phyloP scores from a whole-genome alignment of 2,888 invertebrate genomes.

The Cataglyphis altisquamis region DNA sequence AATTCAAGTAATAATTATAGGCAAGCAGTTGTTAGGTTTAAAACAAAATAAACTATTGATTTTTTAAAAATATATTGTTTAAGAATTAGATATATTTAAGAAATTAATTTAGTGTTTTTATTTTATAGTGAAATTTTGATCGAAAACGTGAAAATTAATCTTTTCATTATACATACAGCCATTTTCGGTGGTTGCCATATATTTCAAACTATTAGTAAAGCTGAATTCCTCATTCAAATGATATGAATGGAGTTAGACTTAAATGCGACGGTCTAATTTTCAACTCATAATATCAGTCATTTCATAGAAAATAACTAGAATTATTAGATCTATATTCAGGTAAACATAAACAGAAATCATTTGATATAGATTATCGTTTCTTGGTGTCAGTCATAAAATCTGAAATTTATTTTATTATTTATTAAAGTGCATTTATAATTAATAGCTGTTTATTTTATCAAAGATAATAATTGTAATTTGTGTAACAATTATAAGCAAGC shows the following conservation, averaged over 20 bases:
- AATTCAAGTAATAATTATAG: background rate
- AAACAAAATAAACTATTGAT: background rate
- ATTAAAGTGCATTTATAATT: background rate
- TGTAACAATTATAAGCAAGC: no score
- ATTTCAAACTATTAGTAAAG: slow-evolving; percentile 26
- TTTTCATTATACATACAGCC: background rate
- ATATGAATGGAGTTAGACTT: slow-evolving; percentile 8
- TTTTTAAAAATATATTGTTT: background rate
- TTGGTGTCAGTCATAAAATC: background rate
- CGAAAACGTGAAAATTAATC: slow-evolving; percentile 6
- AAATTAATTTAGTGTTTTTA: background rate
- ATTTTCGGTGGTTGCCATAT: background rate
- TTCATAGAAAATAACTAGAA: background rate
- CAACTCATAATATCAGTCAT: background rate
- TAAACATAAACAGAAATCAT: background rate
- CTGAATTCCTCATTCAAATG: background rate
- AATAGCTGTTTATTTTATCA: no score
- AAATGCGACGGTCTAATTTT: slow-evolving; percentile 13
- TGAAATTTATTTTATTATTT: background rate
- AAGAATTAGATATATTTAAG: background rate
- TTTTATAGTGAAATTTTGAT: background rate
- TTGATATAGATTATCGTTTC: background rate
- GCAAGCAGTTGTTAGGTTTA: background rate
- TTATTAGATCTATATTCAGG: background rate
- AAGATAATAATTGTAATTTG: no score